Conservation (phyloP, 2,888 invertebrate species). For the Meteorus colon region DNA sequence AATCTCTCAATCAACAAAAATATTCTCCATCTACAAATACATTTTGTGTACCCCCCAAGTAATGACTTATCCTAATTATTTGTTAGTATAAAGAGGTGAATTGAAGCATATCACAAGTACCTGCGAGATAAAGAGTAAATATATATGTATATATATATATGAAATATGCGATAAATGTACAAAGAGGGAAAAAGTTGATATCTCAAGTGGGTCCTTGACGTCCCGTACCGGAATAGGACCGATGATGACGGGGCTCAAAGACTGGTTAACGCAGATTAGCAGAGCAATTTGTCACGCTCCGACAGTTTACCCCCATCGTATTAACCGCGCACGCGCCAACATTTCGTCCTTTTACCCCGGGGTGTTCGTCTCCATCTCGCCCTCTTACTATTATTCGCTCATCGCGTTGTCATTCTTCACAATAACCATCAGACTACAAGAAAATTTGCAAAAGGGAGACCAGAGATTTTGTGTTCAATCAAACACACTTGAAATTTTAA, state of each 20-base stretch:
- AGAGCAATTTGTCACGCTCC: constrained; percentile 70
- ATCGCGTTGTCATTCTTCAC: background rate
- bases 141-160: background rate
- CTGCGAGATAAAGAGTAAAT: background rate
- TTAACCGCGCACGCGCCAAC: constrained; percentile 46
- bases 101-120: background rate
- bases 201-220: constrained; percentile 47
- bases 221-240: constrained; percentile 64
- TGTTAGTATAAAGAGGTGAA: background rate
- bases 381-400: constrained; percentile 42
- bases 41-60: background rate
- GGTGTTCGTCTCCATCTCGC: constrained; percentile 51
- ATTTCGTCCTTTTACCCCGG: constrained; percentile 44
- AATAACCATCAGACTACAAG: background rate
- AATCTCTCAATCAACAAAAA: too few species aligned
- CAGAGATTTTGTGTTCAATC: background rate
- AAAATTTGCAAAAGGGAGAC: background rate
- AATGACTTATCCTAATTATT: background rate
- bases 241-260: constrained; percentile 66
- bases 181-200: background rate
- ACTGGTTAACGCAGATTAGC: constrained; percentile 72
- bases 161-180: background rate
- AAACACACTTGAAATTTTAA: background rate
- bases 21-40: too few species aligned
- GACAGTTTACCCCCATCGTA: constrained; percentile 64